Percentiles rank a stretch among this genome's conserved stretches.
These are phyloP conservation scores for Entomyzon cyanotis DNA, from an alignment of 2,113 vertebrate genomes.

Conservation along the genomic window DNA sequence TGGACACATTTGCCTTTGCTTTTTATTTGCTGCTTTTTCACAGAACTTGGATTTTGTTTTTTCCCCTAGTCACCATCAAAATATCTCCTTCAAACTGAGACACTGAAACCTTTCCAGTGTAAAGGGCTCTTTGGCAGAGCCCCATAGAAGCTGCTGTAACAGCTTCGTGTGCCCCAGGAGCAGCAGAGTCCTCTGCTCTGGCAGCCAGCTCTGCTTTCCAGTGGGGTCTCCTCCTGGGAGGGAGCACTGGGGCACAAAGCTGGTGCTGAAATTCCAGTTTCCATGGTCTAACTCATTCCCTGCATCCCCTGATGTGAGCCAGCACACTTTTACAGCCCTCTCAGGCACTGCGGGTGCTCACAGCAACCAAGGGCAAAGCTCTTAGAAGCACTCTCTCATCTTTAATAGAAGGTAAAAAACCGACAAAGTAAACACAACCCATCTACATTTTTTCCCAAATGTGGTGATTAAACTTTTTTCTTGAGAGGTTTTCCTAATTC, in stretches of 20 bases:
- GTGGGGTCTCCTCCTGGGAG: not conserved
- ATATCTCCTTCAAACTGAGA: not conserved
- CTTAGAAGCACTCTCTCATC: not conserved
- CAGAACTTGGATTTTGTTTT: not conserved
- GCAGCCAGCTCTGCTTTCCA: not conserved
- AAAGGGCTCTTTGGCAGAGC: not conserved
- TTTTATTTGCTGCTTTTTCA: conserved; percentile 21
- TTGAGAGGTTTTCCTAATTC: not conserved
- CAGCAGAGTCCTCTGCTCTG: not conserved
- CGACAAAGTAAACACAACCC: not conserved
- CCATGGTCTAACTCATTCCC: not conserved
- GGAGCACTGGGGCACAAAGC: not conserved
- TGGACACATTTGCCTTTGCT: not conserved
- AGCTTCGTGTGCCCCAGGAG: not conserved
- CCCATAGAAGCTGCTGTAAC: not conserved
- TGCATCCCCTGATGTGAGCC: not conserved
- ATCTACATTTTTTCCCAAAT: not conserved
- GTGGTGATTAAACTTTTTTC: not conserved
- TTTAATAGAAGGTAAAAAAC: not conserved
- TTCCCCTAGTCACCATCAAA: not conserved
- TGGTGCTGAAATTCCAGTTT: not conserved
- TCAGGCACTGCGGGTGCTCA: not conserved
- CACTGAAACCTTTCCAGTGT: not conserved
- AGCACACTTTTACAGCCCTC: not conserved
- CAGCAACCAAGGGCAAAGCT: not conserved